These are phyloP conservation scores for Chlamydotis undulata DNA, from an alignment of 2,113 vertebrate species.

Conservation along the genomic window DNA sequence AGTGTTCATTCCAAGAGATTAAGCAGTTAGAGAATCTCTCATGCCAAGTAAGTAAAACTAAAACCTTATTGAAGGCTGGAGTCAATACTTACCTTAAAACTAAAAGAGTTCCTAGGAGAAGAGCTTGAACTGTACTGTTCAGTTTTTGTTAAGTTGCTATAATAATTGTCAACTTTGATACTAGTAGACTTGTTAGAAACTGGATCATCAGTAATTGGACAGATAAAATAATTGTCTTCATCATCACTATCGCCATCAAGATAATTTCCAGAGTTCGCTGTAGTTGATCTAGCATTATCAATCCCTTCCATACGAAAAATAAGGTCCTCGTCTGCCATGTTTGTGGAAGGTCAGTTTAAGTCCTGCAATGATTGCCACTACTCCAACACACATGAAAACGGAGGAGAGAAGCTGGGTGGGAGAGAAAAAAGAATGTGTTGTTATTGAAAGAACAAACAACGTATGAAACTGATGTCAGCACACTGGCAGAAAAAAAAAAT, in stretches of 20 bases:
- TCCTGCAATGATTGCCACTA: conserved; percentile 36
- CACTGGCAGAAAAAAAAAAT: neutral
- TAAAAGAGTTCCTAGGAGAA: conserved; percentile 82
- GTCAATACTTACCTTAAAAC: conserved; percentile 80
- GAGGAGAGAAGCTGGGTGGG: neutral
- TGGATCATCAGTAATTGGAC: conserved; percentile 88
- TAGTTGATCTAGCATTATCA: conserved; percentile 61
- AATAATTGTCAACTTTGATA: conserved; percentile 77
- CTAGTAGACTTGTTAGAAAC: conserved; percentile 51
- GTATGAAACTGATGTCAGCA: neutral
- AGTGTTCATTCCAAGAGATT: conserved; percentile 7
- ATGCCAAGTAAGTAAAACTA: neutral
- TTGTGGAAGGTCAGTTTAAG: neutral
- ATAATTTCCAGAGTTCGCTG: conserved; percentile 40
- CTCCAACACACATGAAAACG: neutral
- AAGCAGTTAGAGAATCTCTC: neutral
- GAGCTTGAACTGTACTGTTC: conserved; percentile 77
- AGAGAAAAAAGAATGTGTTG: neutral
- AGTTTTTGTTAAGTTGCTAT: conserved; percentile 67
- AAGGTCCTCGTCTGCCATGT: conserved; percentile 94
- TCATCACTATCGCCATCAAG: conserved; percentile 81
- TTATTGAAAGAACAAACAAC: neutral
- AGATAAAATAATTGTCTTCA: conserved; percentile 86
- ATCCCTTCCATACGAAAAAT: conserved; percentile 95
- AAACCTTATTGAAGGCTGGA: neutral